Base-by-base conservation (phyloP, 1,140 invertebrate species). In the Lepidostoma basale region DNA sequence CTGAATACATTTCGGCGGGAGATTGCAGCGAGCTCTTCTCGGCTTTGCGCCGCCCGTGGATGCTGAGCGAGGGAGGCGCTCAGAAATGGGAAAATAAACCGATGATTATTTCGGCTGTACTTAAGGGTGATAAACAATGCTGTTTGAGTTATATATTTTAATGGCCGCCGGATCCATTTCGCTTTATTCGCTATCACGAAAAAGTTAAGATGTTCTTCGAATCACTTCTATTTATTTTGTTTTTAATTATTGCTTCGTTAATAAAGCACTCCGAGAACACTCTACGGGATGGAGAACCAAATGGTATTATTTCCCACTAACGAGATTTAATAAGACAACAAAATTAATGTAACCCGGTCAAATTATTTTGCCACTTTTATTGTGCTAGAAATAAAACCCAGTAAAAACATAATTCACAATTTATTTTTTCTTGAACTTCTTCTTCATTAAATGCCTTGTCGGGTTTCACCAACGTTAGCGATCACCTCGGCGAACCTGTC, bases 81-180 rank as follows among this genome's bases (percentile, higher is more conserved):
- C 52, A 12, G 52, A 56, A 56, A 56, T 56, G 26, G 52, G 52
- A 33, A 56, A 56, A 56, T 56, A 56, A 56, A 56, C 52, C 28
- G 52, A 56, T 56, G 52, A 56, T 56, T 56, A 56, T 56, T 28
- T 28, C 52, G 25, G 52, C 52, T 56, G 20, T 56, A 33, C 52
- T 56, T 56, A 56, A 56, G 52, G 28, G 52, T 33, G 52, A 56
- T 56, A 56, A 56, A 56, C 52, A 56, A 56, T 56, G 52, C 25
- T 56, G 52, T 56, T 56, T 56, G 28, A 56, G 52, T 56, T 56
- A 33, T 30, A 56, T 20, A 56, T 56, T 56, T 33, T 30, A 56
- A 56, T 56, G 25, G 52, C 52, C 22, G 45, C 22, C 9, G 22
- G 25, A 49, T 22, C 45, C 45, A 49, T 49, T 49, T 49, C 45